phyloP scores from a whole-genome alignment of 2,888 invertebrate species.

The Alcis repandata region DNA sequence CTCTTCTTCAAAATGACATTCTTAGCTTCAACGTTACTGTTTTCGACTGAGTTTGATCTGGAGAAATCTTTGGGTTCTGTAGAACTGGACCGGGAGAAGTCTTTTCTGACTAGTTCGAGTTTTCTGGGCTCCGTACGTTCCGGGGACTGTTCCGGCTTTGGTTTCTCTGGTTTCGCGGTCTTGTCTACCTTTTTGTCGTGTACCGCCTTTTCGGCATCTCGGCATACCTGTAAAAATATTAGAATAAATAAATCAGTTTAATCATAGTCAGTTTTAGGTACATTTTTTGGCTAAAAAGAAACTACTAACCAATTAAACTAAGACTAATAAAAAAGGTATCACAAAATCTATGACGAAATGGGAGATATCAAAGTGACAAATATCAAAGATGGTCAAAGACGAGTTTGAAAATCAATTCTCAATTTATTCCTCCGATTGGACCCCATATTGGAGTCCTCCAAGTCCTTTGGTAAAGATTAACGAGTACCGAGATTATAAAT shows the following conservation, averaged over 20 bases:
- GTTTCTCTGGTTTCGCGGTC: slow-evolving; percentile 47
- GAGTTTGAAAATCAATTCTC: too few relatives aligned
- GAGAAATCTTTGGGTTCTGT: slow-evolving; percentile 43
- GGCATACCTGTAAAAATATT: slow-evolving; percentile 67
- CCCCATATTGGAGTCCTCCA: too few relatives aligned
- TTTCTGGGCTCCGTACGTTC: slow-evolving; percentile 37
- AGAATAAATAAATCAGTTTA: neutral
- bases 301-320: too few relatives aligned
- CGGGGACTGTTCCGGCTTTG: slow-evolving; percentile 43
- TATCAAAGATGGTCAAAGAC: too few relatives aligned
- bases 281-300: too few relatives aligned
- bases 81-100: slow-evolving; percentile 38
- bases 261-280: neutral
- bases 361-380: too few relatives aligned
- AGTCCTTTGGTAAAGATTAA: too few relatives aligned
- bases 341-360: too few relatives aligned
- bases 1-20: slow-evolving; percentile 43
- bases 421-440: too few relatives aligned
- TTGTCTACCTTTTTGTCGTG: slow-evolving; percentile 68
- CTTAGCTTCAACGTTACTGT: slow-evolving; percentile 40
- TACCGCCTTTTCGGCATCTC: slow-evolving; percentile 80
- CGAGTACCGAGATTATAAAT: too few relatives aligned
- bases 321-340: too few relatives aligned
- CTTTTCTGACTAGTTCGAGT: slow-evolving; percentile 43
- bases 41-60: slow-evolving; percentile 51